Evolutionary conservation across 2,888 invertebrate genomes (phyloP).

Genomic region (Scaptomyza parva): DNA sequence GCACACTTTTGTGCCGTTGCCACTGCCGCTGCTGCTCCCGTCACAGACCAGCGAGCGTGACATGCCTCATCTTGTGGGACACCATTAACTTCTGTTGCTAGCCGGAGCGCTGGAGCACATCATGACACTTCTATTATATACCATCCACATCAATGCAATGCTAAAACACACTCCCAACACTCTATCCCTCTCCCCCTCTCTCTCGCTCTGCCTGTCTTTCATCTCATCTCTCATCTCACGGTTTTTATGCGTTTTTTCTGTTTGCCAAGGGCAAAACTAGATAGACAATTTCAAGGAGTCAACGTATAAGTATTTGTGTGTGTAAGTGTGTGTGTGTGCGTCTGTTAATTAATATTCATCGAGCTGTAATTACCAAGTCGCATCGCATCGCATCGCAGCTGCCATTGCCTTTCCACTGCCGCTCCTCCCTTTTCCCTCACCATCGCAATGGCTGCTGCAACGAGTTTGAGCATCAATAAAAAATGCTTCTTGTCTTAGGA

Average conservation of each 20-base stretch:
- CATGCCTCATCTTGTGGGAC: conserved; percentile 69
- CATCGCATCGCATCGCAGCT: conserved; percentile 4
- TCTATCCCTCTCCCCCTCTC: not conserved
- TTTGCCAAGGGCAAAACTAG: conserved; percentile 43
- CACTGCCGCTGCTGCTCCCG: conserved; percentile 40
- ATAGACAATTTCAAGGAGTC: conserved; percentile 28
- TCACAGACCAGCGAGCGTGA: conserved; percentile 78
- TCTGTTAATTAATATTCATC: conserved; percentile 72
- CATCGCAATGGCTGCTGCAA: conserved; percentile 21
- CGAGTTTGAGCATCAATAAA: conserved; percentile 9
- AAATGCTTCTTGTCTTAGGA: conserved; percentile 7
- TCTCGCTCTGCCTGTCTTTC: no score
- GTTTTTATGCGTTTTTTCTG: not conserved
- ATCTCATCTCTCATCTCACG: not conserved
- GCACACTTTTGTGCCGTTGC: conserved; percentile 50
- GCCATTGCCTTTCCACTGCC: conserved; percentile 7
- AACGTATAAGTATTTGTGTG: not conserved
- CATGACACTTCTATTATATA: conserved; percentile 64
- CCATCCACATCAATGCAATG: conserved; percentile 47
- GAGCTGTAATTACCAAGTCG: conserved; percentile 71
- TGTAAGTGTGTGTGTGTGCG: conserved; percentile 18
- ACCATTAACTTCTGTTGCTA: conserved; percentile 65
- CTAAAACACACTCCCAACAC: conserved; percentile 40
- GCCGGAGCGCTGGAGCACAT: conserved; percentile 61
- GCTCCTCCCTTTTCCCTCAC: not conserved